Evolutionary conservation across 2,113 vertebrate species (phyloP).

Genomic region (Rhinopithecus roxellana): DNA sequence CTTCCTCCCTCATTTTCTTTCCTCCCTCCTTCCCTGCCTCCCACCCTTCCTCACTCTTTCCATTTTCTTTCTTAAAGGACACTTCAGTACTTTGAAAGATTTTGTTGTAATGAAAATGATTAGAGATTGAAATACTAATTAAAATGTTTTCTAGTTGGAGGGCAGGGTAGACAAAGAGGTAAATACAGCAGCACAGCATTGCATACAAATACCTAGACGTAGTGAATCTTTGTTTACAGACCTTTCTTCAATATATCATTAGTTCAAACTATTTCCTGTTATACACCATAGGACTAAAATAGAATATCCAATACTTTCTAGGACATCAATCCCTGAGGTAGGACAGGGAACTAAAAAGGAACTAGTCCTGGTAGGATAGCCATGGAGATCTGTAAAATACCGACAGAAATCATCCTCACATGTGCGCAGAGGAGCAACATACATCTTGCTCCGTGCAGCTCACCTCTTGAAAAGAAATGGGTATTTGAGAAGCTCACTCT

Average conservation of each 20-base stretch:
- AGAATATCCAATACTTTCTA: conserved; percentile 62
- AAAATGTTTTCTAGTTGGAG: neutral
- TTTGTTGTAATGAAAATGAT: neutral
- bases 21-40: neutral
- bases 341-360: conserved; percentile 16
- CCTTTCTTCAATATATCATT: neutral
- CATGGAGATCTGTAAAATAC: neutral
- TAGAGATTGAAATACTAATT: neutral
- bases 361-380: neutral
- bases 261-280: conserved; percentile 41
- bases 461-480: conserved; percentile 58
- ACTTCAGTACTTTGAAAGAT: neutral
- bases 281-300: conserved; percentile 41
- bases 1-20: neutral
- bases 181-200: neutral
- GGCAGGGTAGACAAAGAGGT: neutral
- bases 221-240: conserved; percentile 20
- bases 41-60: neutral
- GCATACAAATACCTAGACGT: neutral
- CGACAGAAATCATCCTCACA: neutral
- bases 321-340: conserved; percentile 39
- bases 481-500: conserved; percentile 74
- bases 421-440: neutral
- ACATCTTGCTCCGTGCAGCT: neutral
- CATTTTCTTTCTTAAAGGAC: conserved; percentile 42